Base-by-base conservation (phyloP, 2,888 invertebrate species). In the Hydroisotoma schaefferi region DNA sequence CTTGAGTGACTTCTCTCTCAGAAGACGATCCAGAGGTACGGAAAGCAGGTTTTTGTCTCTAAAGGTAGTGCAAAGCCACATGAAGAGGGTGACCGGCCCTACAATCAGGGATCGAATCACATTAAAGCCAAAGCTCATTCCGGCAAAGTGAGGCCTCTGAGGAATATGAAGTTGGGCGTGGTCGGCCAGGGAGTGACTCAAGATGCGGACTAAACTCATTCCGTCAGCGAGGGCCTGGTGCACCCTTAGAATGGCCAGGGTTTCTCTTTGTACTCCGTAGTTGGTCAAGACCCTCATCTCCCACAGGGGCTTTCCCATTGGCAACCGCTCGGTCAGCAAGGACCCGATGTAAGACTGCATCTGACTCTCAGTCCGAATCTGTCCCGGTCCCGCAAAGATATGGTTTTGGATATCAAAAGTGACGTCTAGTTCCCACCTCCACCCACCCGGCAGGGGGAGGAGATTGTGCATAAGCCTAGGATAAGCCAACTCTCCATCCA, bases 191-290 rank as follows among this genome's bases (percentile, higher is more conserved):
- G 77, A 75, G 61, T 77, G 76, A 52, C 77, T 74, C 46, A 77
- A 70, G 46, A 77, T 73, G 28, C 78, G 75, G 10, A 81, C 76
- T 58, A 82, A 74, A 0, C 80, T 78, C 59, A 80, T 77, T 12
- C 81, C 82, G 72, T 82, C 82, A 0, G 80, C 78, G 28, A 82
- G 72, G 61, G 80, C 78, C 46, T 80, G 80, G 71, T 82, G 81
- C 38, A 80, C 77, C 1, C 82, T 73, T 40, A 81, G 74, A 46
- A 81, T 74, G 6, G 79, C 74, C 37, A 79, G 75, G 0, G 80
- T 78, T 63, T 79, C 79, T 57, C 75, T 73, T 53, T 75, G 72
- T 2, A 71, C 71, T 23, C 76, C 74, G 3, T 78, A 78, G 61
- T 78, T 75, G 2, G 76, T 75, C 12, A 81, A 67, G 5, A 82